Percentiles rank a stretch among this genome's conserved stretches.
phyloP scores from a whole-genome alignment of 2,888 invertebrate genomes.

The Habroteleia sp. region DNA sequence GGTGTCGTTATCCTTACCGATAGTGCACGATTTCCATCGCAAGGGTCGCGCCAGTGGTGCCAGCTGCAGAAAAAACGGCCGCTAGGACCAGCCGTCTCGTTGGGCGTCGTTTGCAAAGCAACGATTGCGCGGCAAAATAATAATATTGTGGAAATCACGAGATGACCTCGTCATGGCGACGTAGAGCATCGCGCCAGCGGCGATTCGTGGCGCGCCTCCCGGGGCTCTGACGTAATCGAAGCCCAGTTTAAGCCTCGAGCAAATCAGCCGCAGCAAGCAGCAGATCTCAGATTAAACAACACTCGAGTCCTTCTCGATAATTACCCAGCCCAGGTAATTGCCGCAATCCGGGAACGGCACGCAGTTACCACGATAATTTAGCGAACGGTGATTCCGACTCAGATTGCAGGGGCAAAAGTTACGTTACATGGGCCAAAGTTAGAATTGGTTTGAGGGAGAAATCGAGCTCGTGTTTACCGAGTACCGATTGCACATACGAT shows the following conservation, averaged over 20 bases:
- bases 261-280: slow-evolving; percentile 64
- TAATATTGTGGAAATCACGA: slow-evolving; percentile 75
- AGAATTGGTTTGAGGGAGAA: slow-evolving; percentile 76
- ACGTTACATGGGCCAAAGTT: slow-evolving; percentile 74
- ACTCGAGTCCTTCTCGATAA: slow-evolving; percentile 79
- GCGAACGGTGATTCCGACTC: slow-evolving; percentile 79
- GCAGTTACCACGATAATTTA: slow-evolving; percentile 79
- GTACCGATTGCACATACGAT: slow-evolving; percentile 37
- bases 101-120: slow-evolving; percentile 36
- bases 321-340: slow-evolving; percentile 79
- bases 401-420: slow-evolving; percentile 79
- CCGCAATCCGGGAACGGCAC: slow-evolving; percentile 79
- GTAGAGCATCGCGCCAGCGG: slow-evolving; percentile 53
- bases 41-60: slow-evolving; percentile 26
- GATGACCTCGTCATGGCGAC: slow-evolving; percentile 49
- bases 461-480: slow-evolving; percentile 61
- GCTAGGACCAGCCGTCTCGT: slow-evolving; percentile 16
- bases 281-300: slow-evolving; percentile 80
- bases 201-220: slow-evolving; percentile 48
- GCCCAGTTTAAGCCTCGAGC: slow-evolving; percentile 65
- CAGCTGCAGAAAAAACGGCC: slow-evolving; percentile 14
- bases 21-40: slow-evolving; percentile 62
- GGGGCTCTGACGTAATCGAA: slow-evolving; percentile 74
- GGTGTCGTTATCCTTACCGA: slow-evolving; percentile 50
- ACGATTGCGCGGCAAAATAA: slow-evolving; percentile 67